phyloP scores from a whole-genome alignment of 2,888 invertebrate species.

The Timema podura region DNA sequence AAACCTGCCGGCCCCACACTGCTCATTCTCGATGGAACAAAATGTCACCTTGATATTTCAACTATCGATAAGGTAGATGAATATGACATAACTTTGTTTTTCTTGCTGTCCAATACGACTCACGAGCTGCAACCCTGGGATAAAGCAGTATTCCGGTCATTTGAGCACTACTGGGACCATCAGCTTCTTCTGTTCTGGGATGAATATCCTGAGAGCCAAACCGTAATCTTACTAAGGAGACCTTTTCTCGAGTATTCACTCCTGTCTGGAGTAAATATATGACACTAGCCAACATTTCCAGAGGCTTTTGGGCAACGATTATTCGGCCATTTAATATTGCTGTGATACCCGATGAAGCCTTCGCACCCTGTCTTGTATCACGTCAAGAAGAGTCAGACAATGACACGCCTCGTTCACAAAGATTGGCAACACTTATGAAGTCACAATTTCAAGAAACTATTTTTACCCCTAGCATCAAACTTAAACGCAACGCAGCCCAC shows the following conservation, averaged over 20 bases:
- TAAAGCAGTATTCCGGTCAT: constrained; percentile 8
- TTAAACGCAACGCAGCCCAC: neutral
- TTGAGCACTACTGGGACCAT: constrained; percentile 1
- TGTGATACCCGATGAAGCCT: neutral
- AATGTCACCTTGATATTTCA: neutral
- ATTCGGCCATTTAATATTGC: neutral
- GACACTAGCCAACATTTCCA: constrained; percentile 4
- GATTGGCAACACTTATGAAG: neutral
- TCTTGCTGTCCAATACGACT: constrained; percentile 5
- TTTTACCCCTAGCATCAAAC: neutral
- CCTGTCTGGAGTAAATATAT: constrained; percentile 11
- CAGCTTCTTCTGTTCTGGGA: neutral
- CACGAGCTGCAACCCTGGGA: neutral
- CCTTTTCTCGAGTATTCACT: neutral
- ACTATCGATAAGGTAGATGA: neutral
- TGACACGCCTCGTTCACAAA: neutral
- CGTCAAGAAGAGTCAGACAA: neutral
- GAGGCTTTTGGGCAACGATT: neutral
- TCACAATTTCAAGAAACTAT: neutral
- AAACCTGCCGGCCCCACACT: constrained; percentile 3
- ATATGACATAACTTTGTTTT: neutral
- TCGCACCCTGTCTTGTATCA: neutral
- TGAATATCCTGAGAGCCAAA: constrained; percentile 6
- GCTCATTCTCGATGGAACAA: constrained; percentile 3
- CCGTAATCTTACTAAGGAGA: neutral